Base-by-base conservation (phyloP, 2,888 invertebrate species). In the Caenorhabditis sinica region DNA sequence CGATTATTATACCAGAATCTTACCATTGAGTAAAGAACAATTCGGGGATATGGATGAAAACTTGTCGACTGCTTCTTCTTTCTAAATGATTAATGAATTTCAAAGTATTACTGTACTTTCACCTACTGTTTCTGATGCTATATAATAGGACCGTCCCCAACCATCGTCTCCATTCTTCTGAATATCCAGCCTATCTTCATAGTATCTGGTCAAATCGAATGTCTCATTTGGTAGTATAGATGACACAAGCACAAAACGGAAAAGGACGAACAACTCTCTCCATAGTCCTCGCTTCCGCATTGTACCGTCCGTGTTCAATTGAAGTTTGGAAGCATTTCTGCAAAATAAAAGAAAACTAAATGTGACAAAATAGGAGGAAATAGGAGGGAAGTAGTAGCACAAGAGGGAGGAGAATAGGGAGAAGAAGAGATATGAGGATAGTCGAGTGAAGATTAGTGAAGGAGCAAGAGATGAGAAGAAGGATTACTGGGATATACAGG, bases 181-280 rank as follows among this genome's bases (percentile, higher is more conserved):
- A 17, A 72, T 25, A 23, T 71, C n/a, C 6, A 69, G 30, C 30
- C 79, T 13, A 2, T 72, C 65, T 11, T 53, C 43, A 53, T 79
- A 79, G 56, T 79, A 79, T 17, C 36, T 25, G 0, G 43, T 43
- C 65, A 72, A n/a, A 72, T 79, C 72, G 56, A 79, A 79, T 23
- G 49, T 56, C 28, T 65, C 65, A 23, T 51, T 40, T 9, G 79
- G 56, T 20, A 68, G 36, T 1, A 60, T 15, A 9, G 45, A 30
- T 30, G 1, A 8, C 11, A 68, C 43, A 15, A 53, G 4, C 1
- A 1, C 49, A 36, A 65, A 17, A 28, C 45, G 63, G 69, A 79
- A 53, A 13, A 72, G 43, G 23, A 61, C 33, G 3, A 69, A n/a
- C 6, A 45, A 8, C 63, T 33, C 36, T 56, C 40, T 53, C 71